Evolutionary conservation across 2,113 vertebrate genomes (phyloP).

Genomic region (Rattus norvegicus): GRCr8 NC_086021.1:143316001-143316500

Average conservation of each 20-base stretch:
- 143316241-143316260: background rate
- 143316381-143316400: background rate
- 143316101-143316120: background rate
- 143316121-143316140: background rate
- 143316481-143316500: too few relatives aligned
- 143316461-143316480: background rate
- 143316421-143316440: background rate
- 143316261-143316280: background rate
- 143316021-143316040: background rate
- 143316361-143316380: background rate
- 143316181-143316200: background rate
- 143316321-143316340: too few relatives aligned
- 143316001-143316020: slow-evolving; percentile 44
- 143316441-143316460: background rate
- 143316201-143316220: background rate
- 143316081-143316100: background rate
- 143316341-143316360: background rate
- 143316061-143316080: slow-evolving; percentile 41
- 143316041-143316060: background rate
- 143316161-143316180: background rate
- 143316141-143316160: background rate
- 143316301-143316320: too few relatives aligned
- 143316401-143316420: rapidly evolving
- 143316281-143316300: background rate
- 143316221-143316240: background rate